phyloP scores from a whole-genome alignment of 1,140 invertebrate genomes.

The Nylanderia fulva region DNA sequence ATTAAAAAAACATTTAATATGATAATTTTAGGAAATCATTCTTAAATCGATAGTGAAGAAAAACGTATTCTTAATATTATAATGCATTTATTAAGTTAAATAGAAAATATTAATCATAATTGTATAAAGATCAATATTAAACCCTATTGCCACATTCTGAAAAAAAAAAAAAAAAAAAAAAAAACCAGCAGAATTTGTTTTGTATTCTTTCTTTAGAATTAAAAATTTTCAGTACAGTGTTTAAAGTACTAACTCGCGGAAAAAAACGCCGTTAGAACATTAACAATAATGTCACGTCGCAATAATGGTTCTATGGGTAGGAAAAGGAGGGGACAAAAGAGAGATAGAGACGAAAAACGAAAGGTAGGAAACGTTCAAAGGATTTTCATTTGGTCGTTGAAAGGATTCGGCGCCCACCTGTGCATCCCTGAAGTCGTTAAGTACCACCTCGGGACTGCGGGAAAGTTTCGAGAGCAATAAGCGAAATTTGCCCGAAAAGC shows the following conservation, averaged over 20 bases:
- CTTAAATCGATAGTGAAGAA: background rate
- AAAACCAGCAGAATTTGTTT: background rate
- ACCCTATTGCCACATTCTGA: background rate
- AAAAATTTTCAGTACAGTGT: background rate
- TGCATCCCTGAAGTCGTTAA: constrained; percentile 36
- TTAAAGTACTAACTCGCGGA: background rate
- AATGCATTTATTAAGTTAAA: background rate
- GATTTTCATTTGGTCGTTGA: constrained; percentile 36
- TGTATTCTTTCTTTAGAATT: background rate
- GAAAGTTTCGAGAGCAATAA: constrained; percentile 21
- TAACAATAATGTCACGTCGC: constrained; percentile 12
- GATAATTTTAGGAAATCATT: no score
- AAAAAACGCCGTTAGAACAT: background rate
- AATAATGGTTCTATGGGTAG: background rate
- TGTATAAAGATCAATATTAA: background rate
- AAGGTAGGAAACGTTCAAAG: constrained; percentile 15
- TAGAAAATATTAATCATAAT: background rate
- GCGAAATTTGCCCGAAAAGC: constrained; percentile 29
- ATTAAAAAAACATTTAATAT: no score
- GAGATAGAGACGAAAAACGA: background rate
- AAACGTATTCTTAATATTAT: background rate
- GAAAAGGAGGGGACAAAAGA: background rate
- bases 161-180: no score
- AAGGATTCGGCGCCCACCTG: constrained; percentile 11
- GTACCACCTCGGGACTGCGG: background rate